A percentile compares a stretch with the other conserved stretches of the same genome.
Conservation (phyloP, 2,113 vertebrate genomes). For the Muntiacus muntjak region DNA sequence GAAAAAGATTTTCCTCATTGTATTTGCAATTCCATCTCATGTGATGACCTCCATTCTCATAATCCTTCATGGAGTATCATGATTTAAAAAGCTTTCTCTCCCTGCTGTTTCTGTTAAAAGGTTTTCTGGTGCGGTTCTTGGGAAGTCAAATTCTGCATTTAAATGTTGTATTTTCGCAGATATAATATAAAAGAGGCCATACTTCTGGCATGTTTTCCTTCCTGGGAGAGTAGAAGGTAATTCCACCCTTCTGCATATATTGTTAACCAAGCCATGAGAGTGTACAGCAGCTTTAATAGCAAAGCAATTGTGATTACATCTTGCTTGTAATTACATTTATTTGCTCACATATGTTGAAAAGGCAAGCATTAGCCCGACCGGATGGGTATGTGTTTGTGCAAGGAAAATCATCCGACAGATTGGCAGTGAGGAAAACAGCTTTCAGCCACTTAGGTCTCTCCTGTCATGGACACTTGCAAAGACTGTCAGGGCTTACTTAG, state of each 20-base stretch:
- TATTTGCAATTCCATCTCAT: conserved; percentile 82
- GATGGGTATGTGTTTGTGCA: conserved; percentile 70
- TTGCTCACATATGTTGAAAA: conserved; percentile 79
- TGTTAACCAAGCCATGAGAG: conserved; percentile 74
- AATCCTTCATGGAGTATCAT: conserved; percentile 86
- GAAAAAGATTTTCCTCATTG: conserved; percentile 82
- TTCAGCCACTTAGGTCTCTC: conserved; percentile 74
- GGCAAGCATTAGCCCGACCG: conserved; percentile 69
- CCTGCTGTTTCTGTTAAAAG: conserved; percentile 87
- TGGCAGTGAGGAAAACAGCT: conserved; percentile 77
- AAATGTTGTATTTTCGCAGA: conserved; percentile 83
- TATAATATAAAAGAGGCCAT: conserved; percentile 75
- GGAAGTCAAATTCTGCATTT: conserved; percentile 87
- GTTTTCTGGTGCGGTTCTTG: conserved; percentile 83
- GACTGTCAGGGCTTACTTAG: conserved; percentile 59
- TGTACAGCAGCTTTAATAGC: conserved; percentile 73
- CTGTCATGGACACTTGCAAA: conserved; percentile 72
- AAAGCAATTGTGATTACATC: conserved; percentile 80
- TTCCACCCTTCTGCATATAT: conserved; percentile 64
- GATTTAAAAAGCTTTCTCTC: conserved; percentile 84
- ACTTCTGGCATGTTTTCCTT: conserved; percentile 67
- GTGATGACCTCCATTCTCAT: conserved; percentile 87
- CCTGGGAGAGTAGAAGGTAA: conserved; percentile 58
- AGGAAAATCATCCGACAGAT: conserved; percentile 70
- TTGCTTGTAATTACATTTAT: conserved; percentile 83